phyloP scores from a whole-genome alignment of 1,140 invertebrate species.

The Anagrus nilaparvatae region DNA sequence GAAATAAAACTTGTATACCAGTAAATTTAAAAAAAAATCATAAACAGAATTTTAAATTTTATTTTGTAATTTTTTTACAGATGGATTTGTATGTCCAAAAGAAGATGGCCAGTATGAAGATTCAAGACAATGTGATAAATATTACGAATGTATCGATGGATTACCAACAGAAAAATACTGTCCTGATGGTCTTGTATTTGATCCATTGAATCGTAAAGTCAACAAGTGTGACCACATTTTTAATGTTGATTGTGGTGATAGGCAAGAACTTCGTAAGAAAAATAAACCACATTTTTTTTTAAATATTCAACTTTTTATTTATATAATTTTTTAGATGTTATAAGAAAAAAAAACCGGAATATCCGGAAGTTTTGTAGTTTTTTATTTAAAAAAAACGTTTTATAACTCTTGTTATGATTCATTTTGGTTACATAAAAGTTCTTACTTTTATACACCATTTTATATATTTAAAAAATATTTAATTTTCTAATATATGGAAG shows the following conservation, averaged over 20 bases:
- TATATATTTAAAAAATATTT: too few species aligned
- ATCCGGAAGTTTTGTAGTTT: too few species aligned
- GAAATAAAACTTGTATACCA: too few species aligned
- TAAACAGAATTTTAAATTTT: too few species aligned
- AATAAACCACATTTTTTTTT: not conserved
- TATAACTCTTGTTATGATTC: too few species aligned
- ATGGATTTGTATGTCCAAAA: slow-evolving; percentile 62
- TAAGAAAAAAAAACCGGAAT: too few species aligned
- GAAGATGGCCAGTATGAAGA: slow-evolving; percentile 71
- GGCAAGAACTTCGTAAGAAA: slow-evolving; percentile 73
- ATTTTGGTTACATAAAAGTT: too few species aligned
- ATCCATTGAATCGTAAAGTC: slow-evolving; percentile 68
- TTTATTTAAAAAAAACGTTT: too few species aligned
- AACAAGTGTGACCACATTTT: slow-evolving; percentile 87
- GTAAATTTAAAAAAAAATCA: not conserved
- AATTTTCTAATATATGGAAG: too few species aligned
- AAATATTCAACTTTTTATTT: too few species aligned
- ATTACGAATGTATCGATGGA: slow-evolving; percentile 68
- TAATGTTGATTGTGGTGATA: slow-evolving; percentile 79
- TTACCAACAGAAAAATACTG: slow-evolving; percentile 63
- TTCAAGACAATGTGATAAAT: slow-evolving; percentile 73
- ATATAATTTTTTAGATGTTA: too few species aligned
- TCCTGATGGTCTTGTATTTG: slow-evolving; percentile 78
- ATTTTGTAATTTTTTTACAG: slow-evolving; percentile 42
- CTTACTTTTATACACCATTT: too few species aligned